These are phyloP conservation scores for Gymnothorax javanicus DNA, from an alignment of 2,797 vertebrate genomes.

Conservation along the genomic window DNA sequence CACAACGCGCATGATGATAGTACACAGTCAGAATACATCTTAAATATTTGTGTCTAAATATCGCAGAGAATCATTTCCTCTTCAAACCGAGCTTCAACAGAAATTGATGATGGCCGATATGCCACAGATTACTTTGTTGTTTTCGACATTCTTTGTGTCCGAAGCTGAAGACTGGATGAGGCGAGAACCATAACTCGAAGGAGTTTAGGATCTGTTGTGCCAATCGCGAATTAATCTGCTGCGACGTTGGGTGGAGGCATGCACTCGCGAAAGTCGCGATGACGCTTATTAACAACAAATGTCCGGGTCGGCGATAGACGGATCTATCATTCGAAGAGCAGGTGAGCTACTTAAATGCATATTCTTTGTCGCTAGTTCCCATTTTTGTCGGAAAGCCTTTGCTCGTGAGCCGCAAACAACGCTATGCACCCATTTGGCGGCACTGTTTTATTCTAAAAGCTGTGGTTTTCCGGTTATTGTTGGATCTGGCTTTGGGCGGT, in stretches of 20 bases:
- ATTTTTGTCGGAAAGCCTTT: neutral
- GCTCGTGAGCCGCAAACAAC: neutral
- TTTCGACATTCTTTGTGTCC: neutral
- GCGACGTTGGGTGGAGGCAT: neutral
- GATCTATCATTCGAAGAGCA: neutral
- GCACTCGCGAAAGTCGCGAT: neutral
- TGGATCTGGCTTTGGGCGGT: constrained; percentile 43
- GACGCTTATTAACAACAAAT: neutral
- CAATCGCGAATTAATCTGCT: neutral
- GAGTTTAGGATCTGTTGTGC: neutral
- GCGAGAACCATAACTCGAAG: neutral
- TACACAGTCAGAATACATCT: neutral
- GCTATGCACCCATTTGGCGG: neutral
- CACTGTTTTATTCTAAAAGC: neutral
- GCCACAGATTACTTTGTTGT: neutral
- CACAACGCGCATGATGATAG: neutral
- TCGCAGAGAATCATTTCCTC: neutral
- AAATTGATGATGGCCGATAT: neutral
- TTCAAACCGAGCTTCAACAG: too few species aligned
- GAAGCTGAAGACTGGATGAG: neutral
- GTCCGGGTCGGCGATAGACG: neutral
- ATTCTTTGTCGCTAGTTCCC: neutral
- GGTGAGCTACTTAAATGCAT: neutral
- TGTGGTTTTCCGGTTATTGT: neutral
- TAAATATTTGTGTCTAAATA: neutral